Conservation (phyloP, 2,797 vertebrate genomes). For the Loris lydekkerianus region DNA sequence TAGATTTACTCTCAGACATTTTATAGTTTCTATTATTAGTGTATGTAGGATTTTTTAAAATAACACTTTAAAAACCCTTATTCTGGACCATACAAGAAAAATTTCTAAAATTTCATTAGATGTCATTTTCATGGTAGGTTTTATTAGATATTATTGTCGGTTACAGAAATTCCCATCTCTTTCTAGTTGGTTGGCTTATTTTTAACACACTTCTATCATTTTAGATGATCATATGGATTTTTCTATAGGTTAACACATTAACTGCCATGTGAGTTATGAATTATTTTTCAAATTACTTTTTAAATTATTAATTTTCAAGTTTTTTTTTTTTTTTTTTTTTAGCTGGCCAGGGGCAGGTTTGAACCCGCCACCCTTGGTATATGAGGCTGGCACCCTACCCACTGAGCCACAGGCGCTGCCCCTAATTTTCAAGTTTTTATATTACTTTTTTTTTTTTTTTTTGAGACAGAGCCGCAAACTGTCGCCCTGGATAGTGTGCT, state of each 20-base stretch:
- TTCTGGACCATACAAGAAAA: not conserved
- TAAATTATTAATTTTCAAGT: no score
- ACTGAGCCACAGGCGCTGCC: no score
- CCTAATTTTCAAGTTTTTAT: no score
- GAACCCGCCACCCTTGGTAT: no score
- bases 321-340: no score
- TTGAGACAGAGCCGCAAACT: no score
- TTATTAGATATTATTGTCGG: not conserved
- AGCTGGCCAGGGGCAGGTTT: no score
- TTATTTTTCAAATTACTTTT: no score
- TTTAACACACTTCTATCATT: slow-evolving; percentile 24
- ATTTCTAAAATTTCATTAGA: slow-evolving; percentile 30
- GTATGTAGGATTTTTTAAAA: not conserved
- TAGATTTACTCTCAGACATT: not conserved
- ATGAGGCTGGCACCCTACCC: no score
- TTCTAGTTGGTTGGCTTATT: not conserved
- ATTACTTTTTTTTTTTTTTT: no score
- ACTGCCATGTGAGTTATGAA: no score
- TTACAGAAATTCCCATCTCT: slow-evolving; percentile 4
- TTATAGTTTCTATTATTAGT: not conserved
- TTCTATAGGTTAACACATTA: not conserved
- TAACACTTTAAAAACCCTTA: not conserved
- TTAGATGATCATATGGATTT: not conserved
- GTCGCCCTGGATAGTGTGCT: no score
- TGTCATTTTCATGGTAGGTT: not conserved